Percentiles rank a stretch among this genome's conserved stretches.
phyloP scores from a whole-genome alignment of 2,113 vertebrate species.

The Alces alces region DNA sequence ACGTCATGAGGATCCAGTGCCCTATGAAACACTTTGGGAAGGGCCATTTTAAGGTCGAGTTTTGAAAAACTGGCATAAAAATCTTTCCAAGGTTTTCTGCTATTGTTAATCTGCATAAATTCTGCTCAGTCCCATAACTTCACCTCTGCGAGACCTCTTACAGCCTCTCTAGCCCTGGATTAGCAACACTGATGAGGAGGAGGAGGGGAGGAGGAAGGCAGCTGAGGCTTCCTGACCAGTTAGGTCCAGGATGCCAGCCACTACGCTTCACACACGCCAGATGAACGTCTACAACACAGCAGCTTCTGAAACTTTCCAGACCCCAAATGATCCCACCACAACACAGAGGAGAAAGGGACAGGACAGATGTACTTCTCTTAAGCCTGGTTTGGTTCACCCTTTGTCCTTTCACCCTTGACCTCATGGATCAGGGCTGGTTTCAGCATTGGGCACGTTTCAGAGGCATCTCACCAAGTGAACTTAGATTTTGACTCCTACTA shows the following conservation, averaged over 20 bases:
- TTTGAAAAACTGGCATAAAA: neutral
- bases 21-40: neutral
- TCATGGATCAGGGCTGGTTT: neutral
- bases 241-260: no score
- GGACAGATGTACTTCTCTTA: no score
- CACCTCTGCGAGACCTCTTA: neutral
- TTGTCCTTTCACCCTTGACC: neutral
- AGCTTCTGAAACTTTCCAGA: neutral
- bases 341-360: neutral
- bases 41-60: neutral
- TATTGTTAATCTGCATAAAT: neutral
- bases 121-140: neutral
- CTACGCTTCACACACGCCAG: fast-evolving
- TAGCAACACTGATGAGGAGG: fast-evolving
- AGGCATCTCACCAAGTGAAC: neutral
- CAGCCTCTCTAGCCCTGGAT: neutral
- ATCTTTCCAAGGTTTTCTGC: neutral
- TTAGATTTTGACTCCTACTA: neutral
- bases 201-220: neutral
- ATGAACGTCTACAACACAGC: fast-evolving
- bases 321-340: neutral
- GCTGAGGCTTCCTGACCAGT: neutral
- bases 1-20: neutral
- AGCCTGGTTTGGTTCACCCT: neutral
- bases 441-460: neutral